These are phyloP conservation scores for Drosophila flavopinicola DNA, from an alignment of 2,888 invertebrate species.

Conservation along the genomic window DNA sequence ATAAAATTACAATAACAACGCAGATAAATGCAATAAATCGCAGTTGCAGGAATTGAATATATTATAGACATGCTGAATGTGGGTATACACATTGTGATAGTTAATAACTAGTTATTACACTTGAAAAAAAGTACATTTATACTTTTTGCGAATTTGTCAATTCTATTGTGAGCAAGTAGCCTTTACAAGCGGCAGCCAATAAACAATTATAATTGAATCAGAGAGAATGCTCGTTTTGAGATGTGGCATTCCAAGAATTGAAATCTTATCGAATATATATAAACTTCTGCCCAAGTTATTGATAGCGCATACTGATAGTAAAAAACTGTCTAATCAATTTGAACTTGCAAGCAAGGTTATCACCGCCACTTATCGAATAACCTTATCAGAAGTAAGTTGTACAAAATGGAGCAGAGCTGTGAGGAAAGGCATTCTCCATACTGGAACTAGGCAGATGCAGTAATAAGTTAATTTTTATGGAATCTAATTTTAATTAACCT, in stretches of 20 bases:
- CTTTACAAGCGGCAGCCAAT: too few species aligned
- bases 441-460: neutral
- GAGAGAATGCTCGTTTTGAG: neutral
- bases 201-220: too few species aligned
- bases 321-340: neutral
- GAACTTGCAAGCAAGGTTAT: constrained; percentile 25
- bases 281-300: constrained; percentile 1
- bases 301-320: neutral
- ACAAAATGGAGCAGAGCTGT: neutral
- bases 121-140: neutral
- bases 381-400: constrained; percentile 4
- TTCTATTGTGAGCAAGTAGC: too few species aligned
- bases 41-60: constrained; percentile 18
- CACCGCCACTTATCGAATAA: neutral
- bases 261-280: constrained; percentile 2
- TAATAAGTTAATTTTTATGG: neutral
- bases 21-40: constrained; percentile 27
- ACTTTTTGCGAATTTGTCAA: too few species aligned
- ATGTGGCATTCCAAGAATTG: neutral
- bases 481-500: neutral
- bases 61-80: constrained; percentile 1
- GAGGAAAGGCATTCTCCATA: neutral
- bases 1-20: constrained; percentile 22
- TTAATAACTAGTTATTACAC: neutral
- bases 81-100: neutral